Evolutionary conservation across 2,888 invertebrate species (phyloP).

Genomic region (Meganola albula): DNA sequence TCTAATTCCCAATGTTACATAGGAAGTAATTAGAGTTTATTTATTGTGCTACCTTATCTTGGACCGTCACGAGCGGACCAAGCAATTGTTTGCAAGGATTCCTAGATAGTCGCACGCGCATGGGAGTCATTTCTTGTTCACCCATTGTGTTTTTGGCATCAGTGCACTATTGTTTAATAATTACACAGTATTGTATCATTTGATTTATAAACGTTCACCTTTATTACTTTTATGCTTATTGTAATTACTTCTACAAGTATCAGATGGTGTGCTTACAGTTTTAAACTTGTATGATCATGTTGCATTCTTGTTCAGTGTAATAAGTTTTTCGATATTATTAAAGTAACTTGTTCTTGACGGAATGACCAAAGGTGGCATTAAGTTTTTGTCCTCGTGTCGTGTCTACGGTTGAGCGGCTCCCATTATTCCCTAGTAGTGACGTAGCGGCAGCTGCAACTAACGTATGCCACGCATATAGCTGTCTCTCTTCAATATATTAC

Average conservation of each 20-base stretch:
- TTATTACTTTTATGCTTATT: no score
- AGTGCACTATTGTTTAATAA: slow-evolving; percentile 24
- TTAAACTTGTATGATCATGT: neutral
- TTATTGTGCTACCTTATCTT: slow-evolving; percentile 66
- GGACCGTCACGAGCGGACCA: slow-evolving; percentile 43
- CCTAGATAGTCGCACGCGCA: slow-evolving; percentile 22
- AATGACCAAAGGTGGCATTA: slow-evolving; percentile 38
- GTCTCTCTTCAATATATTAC: slow-evolving; percentile 44
- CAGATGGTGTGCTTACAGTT: neutral
- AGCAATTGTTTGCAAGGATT: slow-evolving; percentile 39
- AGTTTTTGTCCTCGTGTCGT: slow-evolving; percentile 43
- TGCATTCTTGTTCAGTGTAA: neutral
- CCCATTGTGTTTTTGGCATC: slow-evolving; percentile 20
- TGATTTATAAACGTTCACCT: no score
- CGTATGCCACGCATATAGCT: slow-evolving; percentile 48
- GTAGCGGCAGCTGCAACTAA: slow-evolving; percentile 73
- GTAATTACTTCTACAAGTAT: no score
- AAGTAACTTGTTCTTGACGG: slow-evolving; percentile 20
- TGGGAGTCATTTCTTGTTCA: slow-evolving; percentile 17
- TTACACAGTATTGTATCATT: slow-evolving; percentile 22
- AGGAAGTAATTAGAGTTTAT: slow-evolving; percentile 68
- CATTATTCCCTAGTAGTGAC: slow-evolving; percentile 66
- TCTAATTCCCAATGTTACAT: slow-evolving; percentile 43
- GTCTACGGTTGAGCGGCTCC: slow-evolving; percentile 61
- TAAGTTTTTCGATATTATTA: slow-evolving; percentile 13